These are phyloP conservation scores for Anableps anableps DNA, from an alignment of 2,797 vertebrate species.

Conservation along the genomic window DNA sequence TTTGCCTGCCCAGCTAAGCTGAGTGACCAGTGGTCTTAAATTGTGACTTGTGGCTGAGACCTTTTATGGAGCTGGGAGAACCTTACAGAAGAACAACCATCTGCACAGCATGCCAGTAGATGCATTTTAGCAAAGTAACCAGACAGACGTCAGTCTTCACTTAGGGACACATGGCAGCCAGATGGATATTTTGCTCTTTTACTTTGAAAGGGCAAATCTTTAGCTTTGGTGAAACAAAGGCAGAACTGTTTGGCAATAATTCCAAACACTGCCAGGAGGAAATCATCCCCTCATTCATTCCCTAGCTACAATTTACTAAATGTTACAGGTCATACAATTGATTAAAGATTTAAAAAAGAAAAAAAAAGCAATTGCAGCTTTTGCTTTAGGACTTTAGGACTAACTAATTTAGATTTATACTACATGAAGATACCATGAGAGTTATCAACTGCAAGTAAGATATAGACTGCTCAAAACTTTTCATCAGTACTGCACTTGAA, in stretches of 20 bases:
- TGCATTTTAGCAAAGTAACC: not conserved
- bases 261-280: not conserved
- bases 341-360: not conserved
- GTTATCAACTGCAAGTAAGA: not conserved
- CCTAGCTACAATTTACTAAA: not conserved
- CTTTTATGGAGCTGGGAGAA: too few species aligned
- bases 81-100: not conserved
- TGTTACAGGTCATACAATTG: not conserved
- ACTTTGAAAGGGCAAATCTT: not conserved
- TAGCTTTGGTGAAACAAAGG: not conserved
- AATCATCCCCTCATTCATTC: not conserved
- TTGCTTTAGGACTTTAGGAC: not conserved
- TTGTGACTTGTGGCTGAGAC: not conserved
- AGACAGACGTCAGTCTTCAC: not conserved
- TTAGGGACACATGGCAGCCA: not conserved
- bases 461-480: not conserved
- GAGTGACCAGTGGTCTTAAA: not conserved
- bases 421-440: not conserved
- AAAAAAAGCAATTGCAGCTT: not conserved
- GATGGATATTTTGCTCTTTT: not conserved
- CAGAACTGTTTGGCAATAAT: not conserved
- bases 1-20: not conserved
- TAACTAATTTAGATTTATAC: not conserved
- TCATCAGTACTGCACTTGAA: not conserved
- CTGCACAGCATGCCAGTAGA: not conserved